Base-by-base conservation (phyloP, 2,113 vertebrate genomes). In the Sakesphorus luctuosus region DNA sequence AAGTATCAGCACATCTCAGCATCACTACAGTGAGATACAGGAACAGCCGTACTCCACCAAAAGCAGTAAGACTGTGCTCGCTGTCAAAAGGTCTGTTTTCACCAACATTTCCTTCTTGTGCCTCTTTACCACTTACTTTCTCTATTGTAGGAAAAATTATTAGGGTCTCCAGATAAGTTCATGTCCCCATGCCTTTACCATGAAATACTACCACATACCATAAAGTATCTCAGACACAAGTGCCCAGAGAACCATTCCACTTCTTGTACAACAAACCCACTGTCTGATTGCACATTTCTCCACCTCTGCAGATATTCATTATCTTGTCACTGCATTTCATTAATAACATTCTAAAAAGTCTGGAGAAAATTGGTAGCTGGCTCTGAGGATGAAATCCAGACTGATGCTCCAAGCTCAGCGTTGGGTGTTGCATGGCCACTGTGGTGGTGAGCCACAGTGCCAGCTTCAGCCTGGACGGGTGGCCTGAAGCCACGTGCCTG, bases 381-480 rank as follows among this genome's bases (percentile, higher is more conserved):
- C 19, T 53, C 28, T 35, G 55, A 89, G 50, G 20, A 69, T 18
- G 46, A 74, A 77, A 62, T 36, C 13, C 89, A 81, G 31, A 68
- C 29, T 11, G 2, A 56, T 21, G 35, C 10, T 35, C 20, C 2
- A 4, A 43, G 49, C 47, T 76, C 49, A 86, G 84, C 9, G 33
- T 17, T 0, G 0, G 26, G 44, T 29, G 18, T 25, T 68, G 35
- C 71, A 68, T 1, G 2, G 40, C 53, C 77, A 53, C 43, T 25
- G 7, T 6, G 33, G 35, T 0, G 2, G 55, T 7, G 1, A 80
- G 26, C 28, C 61, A 73, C 36, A 33, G 15, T 18, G 17, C 2
- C 1, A 63, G 52, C 25, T 49, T 35, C 67, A 86, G 68, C 47
- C 66, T 2, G 0, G 31, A 43, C 3, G 0, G 26, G 55, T n/a